Base-by-base conservation (phyloP, 2,888 invertebrate species). In the Diachrysia chrysitis region DNA sequence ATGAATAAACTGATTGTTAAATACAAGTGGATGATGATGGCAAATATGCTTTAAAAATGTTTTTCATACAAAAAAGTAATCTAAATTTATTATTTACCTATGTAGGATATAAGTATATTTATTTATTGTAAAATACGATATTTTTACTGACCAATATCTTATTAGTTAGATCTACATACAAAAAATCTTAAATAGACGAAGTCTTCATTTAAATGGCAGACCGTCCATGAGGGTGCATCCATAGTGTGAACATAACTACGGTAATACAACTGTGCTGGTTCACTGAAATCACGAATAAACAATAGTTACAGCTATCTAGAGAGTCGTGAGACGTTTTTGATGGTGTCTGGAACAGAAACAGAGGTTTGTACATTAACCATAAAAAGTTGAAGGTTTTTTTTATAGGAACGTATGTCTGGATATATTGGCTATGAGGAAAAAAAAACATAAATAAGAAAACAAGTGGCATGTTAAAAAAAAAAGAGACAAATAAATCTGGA, bases 251-350 rank as follows among this genome's bases (percentile, higher is more conserved):
- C 54, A 68, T 81, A 75, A 61, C 57, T 32, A 19, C 23, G 9
- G 53, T 67, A 69, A 63, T 56, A 65, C 51, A 57, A 62, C n/a
- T n/a, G 46, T 25, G 63, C 66, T 71, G 58, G 77, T 84, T 81
- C 83, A 84, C 79, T 75, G 76, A 78, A 77, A 76, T 76, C 59
- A 65, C 68, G 69, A 76, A 81, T 79, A 77, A 75, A 76, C 69
- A 73, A 76, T 73, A 74, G 71, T 63, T 67, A 76, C 61, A 71
- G 61, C 69, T 58, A 53, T 32, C 70, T 60, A 9, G 78, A 69
- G 79, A 65, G 64, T 74, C 71, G 74, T 81, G 70, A 70, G 68
- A 70, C 68, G 61, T 58, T 58, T 69, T 59, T 61, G 62, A 72
- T 71, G 59, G 66, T 51, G 72, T 64, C 68, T 67, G 73, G 53